Evolutionary conservation across 1,140 invertebrate species (phyloP), one percentile per base, ranked within the genome.

Genomic region (Adelges cooleyi): DNA sequence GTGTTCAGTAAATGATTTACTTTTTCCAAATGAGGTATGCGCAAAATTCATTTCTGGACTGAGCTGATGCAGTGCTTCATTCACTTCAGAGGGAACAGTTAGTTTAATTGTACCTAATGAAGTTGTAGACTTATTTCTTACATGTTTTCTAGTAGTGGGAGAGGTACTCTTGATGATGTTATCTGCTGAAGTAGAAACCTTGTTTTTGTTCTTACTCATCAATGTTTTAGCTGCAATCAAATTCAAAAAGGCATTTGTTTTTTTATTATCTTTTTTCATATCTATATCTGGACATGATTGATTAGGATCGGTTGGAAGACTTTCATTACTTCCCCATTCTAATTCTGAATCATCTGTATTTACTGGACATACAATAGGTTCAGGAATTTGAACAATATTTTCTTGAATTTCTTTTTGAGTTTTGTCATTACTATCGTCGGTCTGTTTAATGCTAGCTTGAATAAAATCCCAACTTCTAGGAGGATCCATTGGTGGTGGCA

Each of bases 391-490:
- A 6, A 22, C 23, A 48, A 46, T 62, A 48, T 3, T 62, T 62
- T 62, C 56, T 33, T 29, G 22, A 6, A 11, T 27, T 48, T 48
- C 17, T 48, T 29, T 46, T 46, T 48, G 40, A 48, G 13, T 3
- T 15, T 48, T 62, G 29, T 62, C 42, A 33, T 48, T 48, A 1
- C 18, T 9, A 29, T 33, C 69, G 11, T 62, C 25, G 8, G 46
- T 67, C 65, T 71, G 70, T 20, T 73, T 72, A 53, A 72, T 71
- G 17, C 72, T 71, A 33, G 72, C 69, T 56, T 74, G 71, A 38
- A 74, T 72, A n/a, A 74, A 67, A 68, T 73, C 72, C 72, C 73
- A 74, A 20, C 72, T 73, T 18, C 70, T 67, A 20, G 73, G 72
- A 36, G 73, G 73, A 65, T 73, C 70, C 11, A 72, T 65, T 9